Evolutionary conservation across 2,797 vertebrate species (phyloP).

Genomic region (Alectoris magna): DNA sequence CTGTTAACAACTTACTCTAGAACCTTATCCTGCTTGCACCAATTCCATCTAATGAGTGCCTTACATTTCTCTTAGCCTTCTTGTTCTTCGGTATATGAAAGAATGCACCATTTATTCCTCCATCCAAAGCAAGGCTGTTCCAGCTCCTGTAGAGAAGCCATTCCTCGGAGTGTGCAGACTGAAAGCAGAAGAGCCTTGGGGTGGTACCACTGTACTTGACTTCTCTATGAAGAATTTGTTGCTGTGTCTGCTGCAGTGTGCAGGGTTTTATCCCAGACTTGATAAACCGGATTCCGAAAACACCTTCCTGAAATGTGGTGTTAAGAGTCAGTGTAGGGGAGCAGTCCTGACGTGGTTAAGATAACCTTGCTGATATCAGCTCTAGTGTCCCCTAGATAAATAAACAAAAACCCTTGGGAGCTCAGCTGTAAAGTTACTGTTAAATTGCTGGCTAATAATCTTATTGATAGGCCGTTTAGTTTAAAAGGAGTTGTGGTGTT

Average conservation of each 20-base stretch:
- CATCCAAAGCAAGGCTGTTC: not conserved
- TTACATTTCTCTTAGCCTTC: not conserved
- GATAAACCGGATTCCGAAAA: not conserved
- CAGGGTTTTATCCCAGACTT: not conserved
- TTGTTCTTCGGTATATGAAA: not conserved
- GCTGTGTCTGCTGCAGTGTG: not conserved
- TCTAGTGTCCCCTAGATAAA: not conserved
- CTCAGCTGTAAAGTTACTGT: not conserved
- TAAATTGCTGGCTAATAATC: not conserved
- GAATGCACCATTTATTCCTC: not conserved
- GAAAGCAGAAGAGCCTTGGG: not conserved
- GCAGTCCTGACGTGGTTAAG: not conserved
- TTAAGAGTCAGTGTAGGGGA: not conserved
- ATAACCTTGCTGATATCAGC: not conserved
- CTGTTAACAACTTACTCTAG: not conserved
- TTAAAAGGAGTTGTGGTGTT: not conserved
- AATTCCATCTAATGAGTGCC: not conserved
- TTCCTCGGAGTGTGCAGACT: too few relatives aligned
- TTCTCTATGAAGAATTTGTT: not conserved
- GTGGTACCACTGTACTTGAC: not conserved
- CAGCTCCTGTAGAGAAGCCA: not conserved
- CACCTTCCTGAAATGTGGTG: not conserved
- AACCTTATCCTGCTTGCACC: not conserved
- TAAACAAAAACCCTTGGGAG: not conserved
- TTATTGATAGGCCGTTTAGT: constrained; percentile 39